Evolutionary conservation across 2,113 vertebrate species (phyloP), one percentile per base, ranked within the genome.

Genomic region (Bostrychus sinensis): DNA sequence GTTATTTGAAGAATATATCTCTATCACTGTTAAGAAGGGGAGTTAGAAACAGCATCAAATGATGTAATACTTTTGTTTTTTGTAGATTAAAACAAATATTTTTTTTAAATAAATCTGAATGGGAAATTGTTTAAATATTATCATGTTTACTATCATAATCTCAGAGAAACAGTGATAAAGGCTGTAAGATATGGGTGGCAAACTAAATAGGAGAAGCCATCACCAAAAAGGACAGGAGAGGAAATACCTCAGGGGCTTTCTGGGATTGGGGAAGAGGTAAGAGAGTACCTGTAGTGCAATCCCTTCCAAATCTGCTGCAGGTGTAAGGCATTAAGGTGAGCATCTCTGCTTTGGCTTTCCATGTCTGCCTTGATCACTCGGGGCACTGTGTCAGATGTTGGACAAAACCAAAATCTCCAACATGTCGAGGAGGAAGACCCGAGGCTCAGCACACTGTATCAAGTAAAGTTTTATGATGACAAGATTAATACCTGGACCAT

Each of bases 181-280:
- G 56, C 63, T 20, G 38, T 25, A 32, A 72, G 70, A 70, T 77
- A 66, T 82, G 80, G 83, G 88, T 86, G 85, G 85, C 81, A 78
- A 67, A 68, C 68, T 62, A 36, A 70, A 65, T 62, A 69, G 66
- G 32, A 81, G 80, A 89, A 76, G 87, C 78, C 91, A 81, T 85
- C 78, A 79, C 59, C 75, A 55, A 66, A 50, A 28, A 12, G 39
- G 74, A 89, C 72, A 76, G 70, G 60, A 51, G 46, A 84, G 77
- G 83, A 90, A 90, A 90, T 87, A 89, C 87, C 88, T 89, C 66
- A 54, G 86, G 86, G 86, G 85, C 81, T 85, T 87, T 87, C 60
- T 66, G 77, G 82, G 88, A 89, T 83, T 77, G 79, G 46, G 42
- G 62, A 73, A 63, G 77, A 82, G 76, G 87, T 83, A 85, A 90